Percentiles rank a stretch among this genome's conserved stretches.
Evolutionary conservation across 1,140 invertebrate genomes (phyloP).

Genomic region (Apis florea): DNA sequence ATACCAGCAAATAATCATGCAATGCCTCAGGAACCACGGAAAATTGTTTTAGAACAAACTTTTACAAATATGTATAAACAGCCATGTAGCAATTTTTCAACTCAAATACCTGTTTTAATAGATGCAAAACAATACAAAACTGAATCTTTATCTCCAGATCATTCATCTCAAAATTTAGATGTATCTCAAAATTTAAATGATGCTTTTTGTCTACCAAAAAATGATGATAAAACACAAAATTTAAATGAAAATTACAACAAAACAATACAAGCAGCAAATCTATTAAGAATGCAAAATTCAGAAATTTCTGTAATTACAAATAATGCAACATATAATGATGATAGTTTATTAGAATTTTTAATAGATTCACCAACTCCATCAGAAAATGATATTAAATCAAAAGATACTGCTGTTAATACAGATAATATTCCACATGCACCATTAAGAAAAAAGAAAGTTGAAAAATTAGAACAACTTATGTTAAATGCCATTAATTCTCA

Average conservation of each 20-base stretch:
- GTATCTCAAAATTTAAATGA: slow-evolving; percentile 75
- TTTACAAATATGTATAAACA: slow-evolving; percentile 49
- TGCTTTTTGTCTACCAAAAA: slow-evolving; percentile 71
- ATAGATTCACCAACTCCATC: slow-evolving; percentile 72
- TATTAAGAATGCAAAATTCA: slow-evolving; percentile 55
- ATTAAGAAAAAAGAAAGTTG: slow-evolving; percentile 76
- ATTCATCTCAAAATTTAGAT: slow-evolving; percentile 64
- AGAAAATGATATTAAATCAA: slow-evolving; percentile 71
- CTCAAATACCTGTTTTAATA: slow-evolving; percentile 36
- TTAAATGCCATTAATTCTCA: slow-evolving; percentile 78
- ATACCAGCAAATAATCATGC: slow-evolving; percentile 64
- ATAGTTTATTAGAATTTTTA: slow-evolving; percentile 75
- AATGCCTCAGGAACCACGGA: slow-evolving; percentile 75
- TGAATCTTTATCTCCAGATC: slow-evolving; percentile 65
- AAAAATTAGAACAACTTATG: slow-evolving; percentile 77
- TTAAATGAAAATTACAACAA: slow-evolving; percentile 74
- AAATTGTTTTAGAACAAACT: slow-evolving; percentile 65
- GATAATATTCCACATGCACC: slow-evolving; percentile 73
- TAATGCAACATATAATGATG: slow-evolving; percentile 79
- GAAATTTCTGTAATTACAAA: slow-evolving; percentile 75
- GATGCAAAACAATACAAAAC: slow-evolving; percentile 46
- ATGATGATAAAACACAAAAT: slow-evolving; percentile 62
- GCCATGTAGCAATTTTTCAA: slow-evolving; percentile 59
- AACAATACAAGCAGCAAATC: slow-evolving; percentile 44
- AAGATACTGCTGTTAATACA: slow-evolving; percentile 73